phyloP scores from a whole-genome alignment of 2,888 invertebrate species.

The Erebia epiphron region DNA sequence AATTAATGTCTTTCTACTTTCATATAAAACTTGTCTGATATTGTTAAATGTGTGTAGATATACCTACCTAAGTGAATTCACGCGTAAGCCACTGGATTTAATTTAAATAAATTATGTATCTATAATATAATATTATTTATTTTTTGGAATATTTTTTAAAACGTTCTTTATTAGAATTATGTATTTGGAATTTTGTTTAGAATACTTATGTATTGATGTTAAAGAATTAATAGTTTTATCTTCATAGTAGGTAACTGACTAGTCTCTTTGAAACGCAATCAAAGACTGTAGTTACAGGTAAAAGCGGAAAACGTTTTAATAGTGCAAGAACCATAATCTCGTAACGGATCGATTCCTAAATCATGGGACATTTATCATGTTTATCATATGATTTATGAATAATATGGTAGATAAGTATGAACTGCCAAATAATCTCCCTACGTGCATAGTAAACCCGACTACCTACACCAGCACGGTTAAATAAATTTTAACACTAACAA shows the following conservation, averaged over 20 bases:
- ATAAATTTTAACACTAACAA: background rate
- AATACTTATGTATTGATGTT: background rate
- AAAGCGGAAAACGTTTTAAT: conserved; percentile 25
- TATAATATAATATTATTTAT: too few relatives aligned
- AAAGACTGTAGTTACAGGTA: conserved; percentile 32
- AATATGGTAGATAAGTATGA: conserved; percentile 18
- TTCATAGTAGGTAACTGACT: background rate
- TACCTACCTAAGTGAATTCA: background rate
- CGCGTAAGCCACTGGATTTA: background rate
- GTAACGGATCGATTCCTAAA: conserved; percentile 31
- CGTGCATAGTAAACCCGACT: background rate
- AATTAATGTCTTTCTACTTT: background rate
- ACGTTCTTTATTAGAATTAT: too few relatives aligned
- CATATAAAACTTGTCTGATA: background rate
- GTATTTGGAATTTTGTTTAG: too few relatives aligned
- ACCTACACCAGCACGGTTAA: background rate
- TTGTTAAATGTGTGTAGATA: background rate
- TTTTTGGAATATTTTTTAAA: too few relatives aligned
- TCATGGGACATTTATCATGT: conserved; percentile 35
- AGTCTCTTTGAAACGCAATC: conserved; percentile 11
- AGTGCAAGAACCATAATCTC: conserved; percentile 24
- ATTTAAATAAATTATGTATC: background rate
- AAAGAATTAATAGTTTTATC: background rate
- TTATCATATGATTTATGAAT: conserved; percentile 27
- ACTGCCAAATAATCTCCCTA: conserved; percentile 3